Percentiles rank a stretch among this genome's conserved stretches.
Evolutionary conservation across 2,888 invertebrate genomes (phyloP).

Genomic region (Pseudolycoriella hygida): DNA sequence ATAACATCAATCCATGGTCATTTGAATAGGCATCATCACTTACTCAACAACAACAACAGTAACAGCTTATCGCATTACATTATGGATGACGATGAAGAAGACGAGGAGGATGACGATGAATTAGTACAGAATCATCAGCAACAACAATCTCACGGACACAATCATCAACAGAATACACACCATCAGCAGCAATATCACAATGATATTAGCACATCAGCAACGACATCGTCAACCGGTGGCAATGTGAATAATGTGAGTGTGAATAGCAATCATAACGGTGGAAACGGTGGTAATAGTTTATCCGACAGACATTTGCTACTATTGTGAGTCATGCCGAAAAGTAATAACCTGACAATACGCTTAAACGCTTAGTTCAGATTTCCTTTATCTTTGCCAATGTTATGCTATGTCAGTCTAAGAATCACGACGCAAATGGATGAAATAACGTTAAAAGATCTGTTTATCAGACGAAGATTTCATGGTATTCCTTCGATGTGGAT

Average conservation of each 20-base stretch:
- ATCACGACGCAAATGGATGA: too few relatives aligned
- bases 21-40: slow-evolving; percentile 8
- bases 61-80: slow-evolving; percentile 2
- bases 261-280: slow-evolving; percentile 12
- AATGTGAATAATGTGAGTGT: slow-evolving; percentile 12
- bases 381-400: too few relatives aligned
- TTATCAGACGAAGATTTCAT: too few relatives aligned
- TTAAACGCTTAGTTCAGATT: background rate
- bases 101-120: slow-evolving; percentile 2
- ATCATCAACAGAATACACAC: slow-evolving; percentile 7
- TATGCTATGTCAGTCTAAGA: too few relatives aligned
- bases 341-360: background rate
- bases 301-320: slow-evolving; percentile 7
- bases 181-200: slow-evolving; percentile 5
- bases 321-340: slow-evolving; percentile 6
- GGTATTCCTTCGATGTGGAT: too few relatives aligned
- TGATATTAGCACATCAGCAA: slow-evolving; percentile 2
- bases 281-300: slow-evolving; percentile 7
- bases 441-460: too few relatives aligned
- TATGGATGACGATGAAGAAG: background rate
- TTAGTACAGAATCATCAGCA: slow-evolving; percentile 4
- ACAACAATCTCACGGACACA: too few relatives aligned
- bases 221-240: slow-evolving; percentile 10
- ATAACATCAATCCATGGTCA: slow-evolving; percentile 8
- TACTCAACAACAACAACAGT: slow-evolving; percentile 7